Base-by-base conservation (phyloP, 2,797 vertebrate species). In the Sebastiscus tertius region DNA sequence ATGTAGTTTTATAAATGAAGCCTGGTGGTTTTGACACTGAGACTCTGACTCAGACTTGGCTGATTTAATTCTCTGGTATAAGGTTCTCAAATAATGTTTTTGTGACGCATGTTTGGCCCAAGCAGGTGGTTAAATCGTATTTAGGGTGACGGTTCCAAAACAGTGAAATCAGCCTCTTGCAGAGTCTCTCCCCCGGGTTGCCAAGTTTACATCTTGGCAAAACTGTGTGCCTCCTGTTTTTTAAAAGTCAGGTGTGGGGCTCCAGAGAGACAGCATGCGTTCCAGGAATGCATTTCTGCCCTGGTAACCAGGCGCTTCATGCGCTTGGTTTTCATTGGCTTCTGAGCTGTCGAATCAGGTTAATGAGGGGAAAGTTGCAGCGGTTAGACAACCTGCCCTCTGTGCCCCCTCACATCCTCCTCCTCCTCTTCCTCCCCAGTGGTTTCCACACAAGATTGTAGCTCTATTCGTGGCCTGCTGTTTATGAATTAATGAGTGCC, bases 401-500 rank as follows among this genome's bases (percentile, higher is more conserved):
- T 58, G 81, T 63, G 75, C 77, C 77, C 80, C 76, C 65, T 75
- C 3, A 26, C 66, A 42, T 49, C 81, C 54, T 7, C 79, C 76
- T 24, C 78, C 62, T 74, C 62, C 67, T 61, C 79, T 72, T 63
- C 39, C 70, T 84, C 85, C 73, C 84, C 69, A 72, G 79, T 74
- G 84, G 80, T 85, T 82, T 88, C 83, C 80, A 75, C 85, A 81
- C 36, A 79, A 39, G 77, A 83, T 59, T 68, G 80, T 85, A 73
- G 85, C 80, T 92, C 91, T 93, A 90, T 93, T 94, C 73, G 73
- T 84, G 85, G 90, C 88, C 81, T 76, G 75, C 80, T 91, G 92
- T 94, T 95, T 92, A 92, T 91, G 86, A 90, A 93, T 94, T 91
- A 92, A 93, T 93, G 80, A 93, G 85, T 31, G 66, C 81, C 62